These are phyloP conservation scores for Polydrusus tereticollis DNA, from an alignment of 2,888 invertebrate genomes.

Conservation along the genomic window DNA sequence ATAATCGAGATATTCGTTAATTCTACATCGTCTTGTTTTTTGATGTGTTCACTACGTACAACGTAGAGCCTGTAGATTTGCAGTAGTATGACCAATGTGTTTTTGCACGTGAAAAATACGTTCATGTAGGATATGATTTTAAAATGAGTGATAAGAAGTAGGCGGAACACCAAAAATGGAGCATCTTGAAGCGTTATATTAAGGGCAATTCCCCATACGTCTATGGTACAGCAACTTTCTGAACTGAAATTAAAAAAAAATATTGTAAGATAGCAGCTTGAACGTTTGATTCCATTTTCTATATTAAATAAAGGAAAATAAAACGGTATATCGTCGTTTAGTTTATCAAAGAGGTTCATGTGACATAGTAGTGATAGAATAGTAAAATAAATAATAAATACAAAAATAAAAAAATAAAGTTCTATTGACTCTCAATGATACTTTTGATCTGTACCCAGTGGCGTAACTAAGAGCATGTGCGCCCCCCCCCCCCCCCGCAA, in stretches of 20 bases:
- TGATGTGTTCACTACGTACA: slow-evolving; percentile 78
- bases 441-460: too few species aligned
- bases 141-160: slow-evolving; percentile 89
- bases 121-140: slow-evolving; percentile 95
- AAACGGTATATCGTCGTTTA: too few species aligned
- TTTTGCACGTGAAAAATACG: slow-evolving; percentile 95
- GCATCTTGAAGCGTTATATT: slow-evolving; percentile 90
- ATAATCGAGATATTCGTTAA: slow-evolving; percentile 71
- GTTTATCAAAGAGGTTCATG: too few species aligned
- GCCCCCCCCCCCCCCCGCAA: too few species aligned
- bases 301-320: too few species aligned
- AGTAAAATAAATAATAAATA: too few species aligned
- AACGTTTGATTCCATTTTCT: too few species aligned
- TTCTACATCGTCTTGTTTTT: slow-evolving; percentile 63
- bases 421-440: too few species aligned
- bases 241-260: slow-evolving; percentile 62
- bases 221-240: slow-evolving; percentile 87
- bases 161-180: slow-evolving; percentile 87
- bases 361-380: too few species aligned
- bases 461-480: too few species aligned
- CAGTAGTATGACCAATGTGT: slow-evolving; percentile 87
- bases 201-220: slow-evolving; percentile 89
- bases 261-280: background rate
- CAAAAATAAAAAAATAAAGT: too few species aligned
- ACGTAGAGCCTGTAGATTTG: slow-evolving; percentile 86